phyloP scores from a whole-genome alignment of 2,888 invertebrate genomes.

The Callyntrura guangdongensis region DNA sequence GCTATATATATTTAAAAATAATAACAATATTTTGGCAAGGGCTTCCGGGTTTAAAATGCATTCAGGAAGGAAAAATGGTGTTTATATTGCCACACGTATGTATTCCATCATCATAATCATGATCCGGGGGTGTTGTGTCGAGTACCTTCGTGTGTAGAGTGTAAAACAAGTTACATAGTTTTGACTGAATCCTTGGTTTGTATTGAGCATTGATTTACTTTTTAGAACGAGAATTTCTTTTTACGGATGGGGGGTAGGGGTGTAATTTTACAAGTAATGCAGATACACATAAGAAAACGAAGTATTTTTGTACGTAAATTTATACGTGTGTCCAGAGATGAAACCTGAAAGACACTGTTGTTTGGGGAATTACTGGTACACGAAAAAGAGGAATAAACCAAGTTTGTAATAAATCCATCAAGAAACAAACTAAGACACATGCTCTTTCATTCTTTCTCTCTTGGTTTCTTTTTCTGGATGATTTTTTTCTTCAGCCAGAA shows the following conservation, averaged over 20 bases:
- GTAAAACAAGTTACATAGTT: conserved; percentile 25
- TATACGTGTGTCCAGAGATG: not conserved
- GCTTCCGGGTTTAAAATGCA: not conserved
- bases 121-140: no score
- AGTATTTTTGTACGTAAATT: not conserved
- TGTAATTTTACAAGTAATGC: conserved; percentile 39
- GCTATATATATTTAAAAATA: not conserved
- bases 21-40: not conserved
- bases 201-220: conserved; percentile 48
- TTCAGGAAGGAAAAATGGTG: not conserved
- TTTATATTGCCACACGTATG: not conserved
- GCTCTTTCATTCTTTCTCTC: conserved; percentile 48
- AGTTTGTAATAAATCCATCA: conserved; percentile 78
- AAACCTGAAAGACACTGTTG: not conserved
- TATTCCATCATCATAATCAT: not conserved
- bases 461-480: conserved; percentile 18
- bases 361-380: conserved; percentile 39
- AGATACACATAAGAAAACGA: not conserved
- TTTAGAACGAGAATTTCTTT: not conserved
- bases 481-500: not conserved
- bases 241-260: no score
- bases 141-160: not conserved
- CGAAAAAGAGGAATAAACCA: conserved; percentile 23
- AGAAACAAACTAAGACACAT: conserved; percentile 70
- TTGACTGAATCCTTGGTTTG: conserved; percentile 44